Conservation (phyloP, 37 sponge, comb jelly and placozoan species). For the Spongilla lacustris region DNA sequence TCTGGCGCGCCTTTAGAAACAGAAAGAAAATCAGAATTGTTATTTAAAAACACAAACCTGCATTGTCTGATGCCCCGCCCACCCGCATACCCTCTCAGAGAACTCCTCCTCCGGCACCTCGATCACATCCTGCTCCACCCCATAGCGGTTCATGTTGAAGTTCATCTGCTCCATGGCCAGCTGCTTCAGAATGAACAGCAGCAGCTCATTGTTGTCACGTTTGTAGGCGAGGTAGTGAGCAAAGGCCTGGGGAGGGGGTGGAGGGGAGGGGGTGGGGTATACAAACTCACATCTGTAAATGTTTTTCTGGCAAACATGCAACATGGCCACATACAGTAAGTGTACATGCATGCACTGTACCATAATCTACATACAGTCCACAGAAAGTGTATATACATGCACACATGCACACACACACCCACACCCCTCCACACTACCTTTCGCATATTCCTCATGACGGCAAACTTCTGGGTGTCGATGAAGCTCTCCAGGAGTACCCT, state of each 20-base stretch:
- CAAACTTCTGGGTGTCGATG: constrained; percentile 99
- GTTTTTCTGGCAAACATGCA: not conserved
- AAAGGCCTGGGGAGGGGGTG: constrained; percentile 75
- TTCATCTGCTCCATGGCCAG: constrained; percentile 88
- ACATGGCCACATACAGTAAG: not conserved
- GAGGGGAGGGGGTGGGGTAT: too few relatives aligned
- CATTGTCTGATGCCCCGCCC: too few relatives aligned
- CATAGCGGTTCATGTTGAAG: constrained; percentile 88
- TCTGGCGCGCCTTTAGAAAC: constrained; percentile 81
- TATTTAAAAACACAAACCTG: too few relatives aligned
- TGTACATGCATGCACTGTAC: not conserved
- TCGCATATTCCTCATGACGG: constrained; percentile 98
- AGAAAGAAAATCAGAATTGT: not conserved
- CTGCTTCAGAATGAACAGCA: constrained; percentile 95
- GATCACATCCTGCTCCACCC: constrained; percentile 83
- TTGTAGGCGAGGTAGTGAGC: constrained; percentile 92
- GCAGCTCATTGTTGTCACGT: constrained; percentile 96
- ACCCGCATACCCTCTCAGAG: constrained; percentile 73
- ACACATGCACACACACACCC: not conserved
- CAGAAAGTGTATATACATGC: not conserved
- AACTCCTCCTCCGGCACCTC: constrained; percentile 96
- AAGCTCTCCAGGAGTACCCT: constrained; percentile 98
- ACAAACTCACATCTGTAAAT: too few relatives aligned
- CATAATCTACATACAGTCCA: not conserved
- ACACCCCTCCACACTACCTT: constrained; percentile 60